Conservation (phyloP, 2,113 vertebrate genomes). For the Deroptyus accipitrinus region DNA sequence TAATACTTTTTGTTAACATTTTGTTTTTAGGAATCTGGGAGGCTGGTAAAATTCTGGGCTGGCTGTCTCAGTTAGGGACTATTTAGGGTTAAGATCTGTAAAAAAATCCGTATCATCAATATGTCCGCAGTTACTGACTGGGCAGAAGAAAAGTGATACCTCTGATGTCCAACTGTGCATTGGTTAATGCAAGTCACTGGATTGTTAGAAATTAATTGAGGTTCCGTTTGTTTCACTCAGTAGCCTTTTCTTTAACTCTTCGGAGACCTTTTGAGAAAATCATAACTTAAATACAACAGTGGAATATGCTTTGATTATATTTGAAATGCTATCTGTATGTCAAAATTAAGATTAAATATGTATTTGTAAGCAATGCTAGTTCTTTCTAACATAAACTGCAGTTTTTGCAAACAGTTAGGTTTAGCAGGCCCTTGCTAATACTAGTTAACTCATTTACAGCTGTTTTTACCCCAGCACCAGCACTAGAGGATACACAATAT, state of each 20-base stretch:
- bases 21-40: neutral
- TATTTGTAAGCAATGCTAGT: neutral
- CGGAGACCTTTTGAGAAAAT: neutral
- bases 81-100: neutral
- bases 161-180: neutral
- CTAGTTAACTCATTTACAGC: neutral
- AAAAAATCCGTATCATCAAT: neutral
- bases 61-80: neutral
- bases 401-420: neutral
- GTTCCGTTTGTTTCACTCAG: neutral
- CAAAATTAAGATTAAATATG: neutral
- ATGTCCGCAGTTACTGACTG: neutral
- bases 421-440: neutral
- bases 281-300: neutral
- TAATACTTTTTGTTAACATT: neutral
- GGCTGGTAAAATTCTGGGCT: neutral
- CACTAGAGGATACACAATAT: neutral
- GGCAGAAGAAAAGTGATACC: accelerated
- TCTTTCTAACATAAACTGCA: neutral
- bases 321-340: neutral
- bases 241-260: neutral
- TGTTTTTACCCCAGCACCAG: neutral
- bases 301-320: neutral
- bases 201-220: neutral
- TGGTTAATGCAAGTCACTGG: neutral